Conservation (phyloP, 2,797 vertebrate genomes). For the Acipenser oxyrinchus region DNA sequence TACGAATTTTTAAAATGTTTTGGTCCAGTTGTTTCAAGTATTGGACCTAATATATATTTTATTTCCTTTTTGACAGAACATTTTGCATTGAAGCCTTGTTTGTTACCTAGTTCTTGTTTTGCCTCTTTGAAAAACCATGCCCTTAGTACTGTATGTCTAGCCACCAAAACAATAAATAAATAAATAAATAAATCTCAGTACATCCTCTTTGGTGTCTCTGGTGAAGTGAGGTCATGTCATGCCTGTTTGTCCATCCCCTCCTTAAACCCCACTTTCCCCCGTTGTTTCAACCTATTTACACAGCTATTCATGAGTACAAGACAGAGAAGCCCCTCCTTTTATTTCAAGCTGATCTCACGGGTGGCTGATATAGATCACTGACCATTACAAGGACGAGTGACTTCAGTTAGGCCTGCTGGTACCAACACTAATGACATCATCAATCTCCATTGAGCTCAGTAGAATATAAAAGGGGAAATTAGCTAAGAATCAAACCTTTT, state of each 20-base stretch:
- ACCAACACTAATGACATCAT: conserved; percentile 17
- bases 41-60: too few species aligned
- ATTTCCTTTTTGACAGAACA: too few species aligned
- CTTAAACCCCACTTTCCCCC: conserved; percentile 10
- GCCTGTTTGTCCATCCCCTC: neutral
- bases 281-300: conserved; percentile 8
- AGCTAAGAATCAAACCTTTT: conserved; percentile 5
- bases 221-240: too few species aligned
- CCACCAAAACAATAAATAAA: too few species aligned
- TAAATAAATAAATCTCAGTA: too few species aligned
- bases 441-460: conserved; percentile 21
- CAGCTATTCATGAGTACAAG: conserved; percentile 15
- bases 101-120: too few species aligned
- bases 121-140: too few species aligned
- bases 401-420: conserved; percentile 13
- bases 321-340: neutral
- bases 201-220: too few species aligned
- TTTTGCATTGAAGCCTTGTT: too few species aligned
- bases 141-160: too few species aligned
- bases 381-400: conserved; percentile 13
- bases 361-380: conserved; percentile 14
- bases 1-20: too few species aligned
- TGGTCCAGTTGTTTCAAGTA: too few species aligned
- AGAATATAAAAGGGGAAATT: conserved; percentile 6
- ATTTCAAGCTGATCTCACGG: conserved; percentile 12